These are phyloP conservation scores for Atethmia centrago DNA, from an alignment of 2,888 invertebrate genomes.

Conservation along the genomic window DNA sequence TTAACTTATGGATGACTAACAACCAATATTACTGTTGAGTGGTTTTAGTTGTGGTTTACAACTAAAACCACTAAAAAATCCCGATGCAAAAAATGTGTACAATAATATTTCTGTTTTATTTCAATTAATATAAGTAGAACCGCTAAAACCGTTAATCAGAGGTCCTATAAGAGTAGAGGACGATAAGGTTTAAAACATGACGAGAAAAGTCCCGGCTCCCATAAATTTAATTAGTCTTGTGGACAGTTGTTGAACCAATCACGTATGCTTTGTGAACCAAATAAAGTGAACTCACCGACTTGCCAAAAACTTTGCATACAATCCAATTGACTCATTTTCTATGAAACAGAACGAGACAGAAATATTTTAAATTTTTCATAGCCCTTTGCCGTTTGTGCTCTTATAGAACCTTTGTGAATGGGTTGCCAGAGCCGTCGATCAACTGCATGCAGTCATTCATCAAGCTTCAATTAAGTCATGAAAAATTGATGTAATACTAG, in stretches of 20 bases:
- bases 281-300: slow-evolving; percentile 4
- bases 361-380: background rate
- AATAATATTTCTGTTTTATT: slow-evolving; percentile 25
- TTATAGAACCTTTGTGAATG: slow-evolving; percentile 8
- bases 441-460: background rate
- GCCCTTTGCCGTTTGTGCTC: background rate
- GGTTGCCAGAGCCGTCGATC: background rate
- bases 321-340: slow-evolving; percentile 36
- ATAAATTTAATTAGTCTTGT: slow-evolving; percentile 1
- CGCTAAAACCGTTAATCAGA: background rate
- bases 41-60: background rate
- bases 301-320: slow-evolving; percentile 44
- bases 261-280: slow-evolving; percentile 33
- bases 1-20: background rate
- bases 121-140: background rate
- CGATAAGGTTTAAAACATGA: background rate
- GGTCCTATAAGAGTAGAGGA: background rate
- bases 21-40: background rate
- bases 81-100: too few species aligned
- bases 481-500: too few species aligned
- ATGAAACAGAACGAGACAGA: slow-evolving; percentile 1
- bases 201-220: slow-evolving; percentile 32
- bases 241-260: slow-evolving; percentile 19
- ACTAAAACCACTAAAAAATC: too few species aligned
- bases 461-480: too few species aligned